Conservation (phyloP, 1,140 invertebrate genomes). For the Platyscapa corneri region DNA sequence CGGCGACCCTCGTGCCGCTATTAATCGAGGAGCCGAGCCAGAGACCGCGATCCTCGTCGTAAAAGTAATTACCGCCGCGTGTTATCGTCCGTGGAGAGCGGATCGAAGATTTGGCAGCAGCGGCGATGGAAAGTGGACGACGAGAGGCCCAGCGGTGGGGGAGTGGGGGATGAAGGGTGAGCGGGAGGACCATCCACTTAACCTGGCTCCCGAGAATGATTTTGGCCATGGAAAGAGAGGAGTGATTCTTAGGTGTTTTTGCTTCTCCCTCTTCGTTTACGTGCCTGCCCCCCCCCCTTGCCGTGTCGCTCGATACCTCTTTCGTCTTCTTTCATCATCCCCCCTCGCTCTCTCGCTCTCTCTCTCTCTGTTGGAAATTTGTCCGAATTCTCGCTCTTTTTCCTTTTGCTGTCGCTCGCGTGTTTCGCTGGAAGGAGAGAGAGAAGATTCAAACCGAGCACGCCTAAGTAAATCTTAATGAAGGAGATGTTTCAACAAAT, state of each 20-base stretch:
- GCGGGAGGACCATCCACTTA: slow-evolving; percentile 47
- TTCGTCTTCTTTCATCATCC: background rate
- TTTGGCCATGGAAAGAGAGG: slow-evolving; percentile 36
- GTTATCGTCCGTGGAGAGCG: slow-evolving; percentile 59
- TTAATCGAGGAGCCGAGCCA: slow-evolving; percentile 50
- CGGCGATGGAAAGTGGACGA: slow-evolving; percentile 54
- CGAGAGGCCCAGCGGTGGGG: too few species aligned
- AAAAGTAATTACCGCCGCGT: slow-evolving; percentile 64
- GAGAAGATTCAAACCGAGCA: background rate
- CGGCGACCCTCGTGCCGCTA: background rate
- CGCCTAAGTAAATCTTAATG: slow-evolving; percentile 18
- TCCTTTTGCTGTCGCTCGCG: background rate
- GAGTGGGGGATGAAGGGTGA: background rate
- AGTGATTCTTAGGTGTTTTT: background rate
- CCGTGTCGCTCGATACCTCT: background rate
- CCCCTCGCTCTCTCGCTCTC: background rate
- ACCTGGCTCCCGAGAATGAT: slow-evolving; percentile 54
- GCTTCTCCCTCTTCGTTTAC: background rate
- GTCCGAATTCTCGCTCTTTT: background rate
- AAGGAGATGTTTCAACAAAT: slow-evolving; percentile 26
- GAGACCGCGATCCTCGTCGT: slow-evolving; percentile 60
- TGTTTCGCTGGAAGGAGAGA: background rate
- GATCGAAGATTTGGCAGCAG: slow-evolving; percentile 56
- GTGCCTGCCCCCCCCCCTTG: too few species aligned
- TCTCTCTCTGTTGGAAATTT: background rate